phyloP scores from a whole-genome alignment of 2,113 vertebrate species.

The Sinocyclocheilus rhinocerous region DNA sequence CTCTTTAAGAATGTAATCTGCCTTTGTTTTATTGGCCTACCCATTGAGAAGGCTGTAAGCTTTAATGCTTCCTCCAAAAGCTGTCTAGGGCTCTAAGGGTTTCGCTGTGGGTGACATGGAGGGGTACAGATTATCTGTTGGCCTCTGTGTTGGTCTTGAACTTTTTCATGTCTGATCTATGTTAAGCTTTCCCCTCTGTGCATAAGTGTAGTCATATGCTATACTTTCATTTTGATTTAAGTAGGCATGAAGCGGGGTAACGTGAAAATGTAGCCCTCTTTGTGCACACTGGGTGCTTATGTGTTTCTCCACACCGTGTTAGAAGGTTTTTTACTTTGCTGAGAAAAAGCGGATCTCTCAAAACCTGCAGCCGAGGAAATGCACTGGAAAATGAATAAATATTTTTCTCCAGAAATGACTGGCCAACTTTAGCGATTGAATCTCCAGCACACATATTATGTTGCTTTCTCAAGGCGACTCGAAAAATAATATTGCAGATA shows the following conservation, averaged over 20 bases:
- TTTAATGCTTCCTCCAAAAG: conserved; percentile 56
- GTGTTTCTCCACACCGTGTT: conserved; percentile 20
- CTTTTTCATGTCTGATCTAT: background rate
- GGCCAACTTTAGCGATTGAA: conserved; percentile 11
- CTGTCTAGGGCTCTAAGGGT: conserved; percentile 45
- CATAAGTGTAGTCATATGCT: conserved; percentile 28
- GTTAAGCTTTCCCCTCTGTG: conserved; percentile 8
- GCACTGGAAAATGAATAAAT: conserved; percentile 28
- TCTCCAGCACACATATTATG: background rate
- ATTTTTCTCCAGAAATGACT: background rate
- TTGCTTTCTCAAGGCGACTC: background rate
- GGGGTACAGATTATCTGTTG: conserved; percentile 23
- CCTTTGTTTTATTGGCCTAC: conserved; percentile 53
- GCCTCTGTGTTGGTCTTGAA: conserved; percentile 10
- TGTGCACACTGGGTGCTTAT: background rate
- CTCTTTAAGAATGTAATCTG: conserved; percentile 54
- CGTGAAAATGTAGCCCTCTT: conserved; percentile 9
- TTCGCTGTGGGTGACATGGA: conserved; percentile 24
- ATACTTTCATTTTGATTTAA: conserved; percentile 12
- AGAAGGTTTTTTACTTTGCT: background rate
- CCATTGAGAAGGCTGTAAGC: conserved; percentile 47
- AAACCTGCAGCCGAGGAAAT: background rate
- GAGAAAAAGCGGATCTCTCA: background rate
- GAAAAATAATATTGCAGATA: conserved; percentile 12
- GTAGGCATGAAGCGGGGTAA: background rate